Percentiles rank a stretch among this genome's conserved stretches.
phyloP scores from a whole-genome alignment of 2,113 vertebrate genomes.

The Rhadina sibilatrix region DNA sequence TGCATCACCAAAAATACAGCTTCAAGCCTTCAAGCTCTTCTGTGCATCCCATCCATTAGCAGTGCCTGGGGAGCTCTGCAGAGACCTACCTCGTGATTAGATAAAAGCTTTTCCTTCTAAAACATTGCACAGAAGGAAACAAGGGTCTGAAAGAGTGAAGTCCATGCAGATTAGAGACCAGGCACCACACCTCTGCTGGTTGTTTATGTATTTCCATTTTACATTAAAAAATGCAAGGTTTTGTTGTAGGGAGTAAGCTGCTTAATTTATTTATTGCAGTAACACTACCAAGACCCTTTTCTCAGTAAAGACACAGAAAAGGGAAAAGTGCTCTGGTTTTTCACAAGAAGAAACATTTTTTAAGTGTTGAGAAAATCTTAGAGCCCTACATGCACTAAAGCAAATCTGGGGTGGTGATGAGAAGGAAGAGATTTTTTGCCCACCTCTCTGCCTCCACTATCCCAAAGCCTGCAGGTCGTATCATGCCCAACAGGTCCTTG shows the following conservation, averaged over 20 bases:
- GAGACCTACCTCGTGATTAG: slow-evolving; percentile 22
- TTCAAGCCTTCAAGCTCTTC: not conserved
- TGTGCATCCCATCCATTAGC: slow-evolving; percentile 25
- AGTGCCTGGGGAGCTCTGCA: not conserved
- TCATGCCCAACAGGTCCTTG: not conserved
- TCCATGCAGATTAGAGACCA: not conserved
- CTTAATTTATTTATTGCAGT: not conserved
- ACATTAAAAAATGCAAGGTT: not conserved
- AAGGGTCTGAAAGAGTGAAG: not conserved
- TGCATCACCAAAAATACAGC: not conserved
- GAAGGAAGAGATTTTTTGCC: not conserved
- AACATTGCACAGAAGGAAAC: slow-evolving; percentile 33
- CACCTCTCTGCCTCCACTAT: not conserved
- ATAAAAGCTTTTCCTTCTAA: slow-evolving; percentile 64
- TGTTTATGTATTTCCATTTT: not conserved
- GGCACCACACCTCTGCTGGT: not conserved
- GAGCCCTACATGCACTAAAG: fast-evolving
- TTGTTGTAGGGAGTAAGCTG: not conserved
- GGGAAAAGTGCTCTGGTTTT: not conserved
- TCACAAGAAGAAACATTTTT: not conserved
- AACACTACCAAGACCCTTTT: not conserved
- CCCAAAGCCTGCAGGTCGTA: not conserved
- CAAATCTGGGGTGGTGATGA: not conserved
- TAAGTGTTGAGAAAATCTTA: not conserved
- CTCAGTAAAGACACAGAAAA: not conserved